Evolutionary conservation across 2,888 invertebrate genomes (phyloP), one percentile per base, ranked within the genome.

Genomic region (Thymelicus sylvestris): DNA sequence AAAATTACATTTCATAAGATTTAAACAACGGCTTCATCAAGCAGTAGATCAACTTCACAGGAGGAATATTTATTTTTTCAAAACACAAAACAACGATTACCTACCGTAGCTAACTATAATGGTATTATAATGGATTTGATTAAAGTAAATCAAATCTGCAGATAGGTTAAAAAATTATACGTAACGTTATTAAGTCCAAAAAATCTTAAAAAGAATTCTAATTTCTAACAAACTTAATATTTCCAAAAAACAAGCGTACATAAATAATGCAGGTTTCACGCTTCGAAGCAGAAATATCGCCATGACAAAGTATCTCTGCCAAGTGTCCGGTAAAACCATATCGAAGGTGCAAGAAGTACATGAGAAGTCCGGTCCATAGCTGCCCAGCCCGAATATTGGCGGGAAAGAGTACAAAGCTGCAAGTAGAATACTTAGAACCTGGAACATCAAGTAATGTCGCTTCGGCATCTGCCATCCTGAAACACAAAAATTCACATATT

Each of bases 311-410:
- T 85, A 86, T 74, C 79, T 85, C 71, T 85, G 81, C 86, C 84
- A 87, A 10, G 79, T 78, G 0, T 79, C 75, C 6, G 89, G 85
- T 72, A 91, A 74, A 47, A 86, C 81, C 87, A 94, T 81, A 73
- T 94, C 89, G 65, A 89, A 85, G 6, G 89, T 87, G 74, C 92
- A 94, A 1, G 83, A 81, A 12, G 84, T 81, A 63, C 94, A 94
- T 8, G 89, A 83, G 63, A 92, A 90, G 75, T 94, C 94, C 61
- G 84, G 84, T 0, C 79, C 85, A 76, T 88, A 94, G 15, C 80
- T 79, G 31, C 93, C 93, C 55, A 90, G 73, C n/a, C 91, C 88
- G 38, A 91, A 76, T 7, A 91, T 64, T 0, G 93, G 92, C 1
- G 90, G 85, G 13, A 85, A 65, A 7, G 94, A 87, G 73, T 93